phyloP scores from a whole-genome alignment of 2,888 invertebrate species.

The Sceliomorpha sp. region DNA sequence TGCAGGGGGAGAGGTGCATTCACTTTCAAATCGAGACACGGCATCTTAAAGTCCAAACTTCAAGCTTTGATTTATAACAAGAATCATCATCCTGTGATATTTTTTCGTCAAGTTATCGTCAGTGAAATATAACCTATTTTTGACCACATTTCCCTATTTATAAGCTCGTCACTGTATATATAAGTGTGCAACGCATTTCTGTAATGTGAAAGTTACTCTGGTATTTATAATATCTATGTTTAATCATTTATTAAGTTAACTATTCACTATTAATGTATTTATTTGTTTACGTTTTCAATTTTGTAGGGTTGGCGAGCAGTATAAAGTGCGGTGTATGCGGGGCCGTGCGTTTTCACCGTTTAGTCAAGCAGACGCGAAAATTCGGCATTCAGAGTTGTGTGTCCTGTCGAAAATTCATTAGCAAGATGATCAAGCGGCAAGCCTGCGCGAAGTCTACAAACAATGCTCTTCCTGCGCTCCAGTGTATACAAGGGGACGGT shows the following conservation, averaged over 20 bases:
- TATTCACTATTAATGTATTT: background rate
- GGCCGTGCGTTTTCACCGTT: constrained; percentile 87
- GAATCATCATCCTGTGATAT: too few species aligned
- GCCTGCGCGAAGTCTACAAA: constrained; percentile 82
- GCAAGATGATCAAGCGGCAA: constrained; percentile 88
- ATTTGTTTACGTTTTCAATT: constrained; percentile 21
- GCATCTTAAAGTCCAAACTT: too few species aligned
- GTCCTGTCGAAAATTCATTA: constrained; percentile 92
- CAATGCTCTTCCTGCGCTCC: constrained; percentile 82
- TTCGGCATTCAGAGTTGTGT: constrained; percentile 93
- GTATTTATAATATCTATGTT: constrained; percentile 1
- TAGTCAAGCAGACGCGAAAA: constrained; percentile 89
- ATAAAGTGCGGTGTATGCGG: constrained; percentile 90
- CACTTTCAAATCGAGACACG: too few species aligned
- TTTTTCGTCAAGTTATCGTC: too few species aligned
- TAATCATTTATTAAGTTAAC: background rate
- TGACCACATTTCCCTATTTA: too few species aligned
- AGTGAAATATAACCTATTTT: too few species aligned
- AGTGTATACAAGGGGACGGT: constrained; percentile 87
- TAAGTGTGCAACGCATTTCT: too few species aligned
- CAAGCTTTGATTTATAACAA: too few species aligned
- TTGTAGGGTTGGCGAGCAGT: constrained; percentile 84
- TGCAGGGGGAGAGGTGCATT: too few species aligned
- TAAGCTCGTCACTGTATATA: too few species aligned
- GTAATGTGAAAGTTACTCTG: too few species aligned